A percentile compares a stretch with the other conserved stretches of the same genome.
Evolutionary conservation across 2,797 vertebrate genomes (phyloP).

Genomic region (Phrynocephalus guinanensis): DNA sequence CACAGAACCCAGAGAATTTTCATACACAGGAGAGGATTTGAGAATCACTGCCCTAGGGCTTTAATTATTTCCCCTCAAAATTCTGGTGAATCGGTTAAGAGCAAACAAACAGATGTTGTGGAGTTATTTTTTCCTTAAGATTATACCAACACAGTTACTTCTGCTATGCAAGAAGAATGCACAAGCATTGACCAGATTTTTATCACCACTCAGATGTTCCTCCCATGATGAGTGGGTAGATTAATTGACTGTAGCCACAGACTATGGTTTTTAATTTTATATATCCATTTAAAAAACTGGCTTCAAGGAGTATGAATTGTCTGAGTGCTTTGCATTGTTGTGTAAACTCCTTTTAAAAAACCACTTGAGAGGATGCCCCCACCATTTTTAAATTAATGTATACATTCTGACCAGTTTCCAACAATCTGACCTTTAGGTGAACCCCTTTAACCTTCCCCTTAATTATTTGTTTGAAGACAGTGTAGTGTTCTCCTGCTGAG

Average conservation of each 20-base stretch:
- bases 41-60: slow-evolving; percentile 21
- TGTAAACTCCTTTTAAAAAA: slow-evolving; percentile 73
- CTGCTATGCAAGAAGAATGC: slow-evolving; percentile 6
- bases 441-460: slow-evolving; percentile 94
- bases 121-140: slow-evolving; percentile 6
- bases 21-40: not conserved
- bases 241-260: slow-evolving; percentile 27
- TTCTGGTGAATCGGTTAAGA: slow-evolving; percentile 18
- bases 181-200: slow-evolving; percentile 32
- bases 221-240: slow-evolving; percentile 47
- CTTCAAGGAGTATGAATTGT: slow-evolving; percentile 68
- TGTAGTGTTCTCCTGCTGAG: slow-evolving; percentile 95
- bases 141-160: slow-evolving; percentile 4
- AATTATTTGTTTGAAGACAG: slow-evolving; percentile 99
- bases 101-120: slow-evolving; percentile 27
- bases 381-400: slow-evolving; percentile 85
- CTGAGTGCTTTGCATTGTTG: slow-evolving; percentile 76
- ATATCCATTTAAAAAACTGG: slow-evolving; percentile 50
- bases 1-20: not conserved
- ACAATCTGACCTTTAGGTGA: slow-evolving; percentile 93
- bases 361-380: slow-evolving; percentile 79
- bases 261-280: slow-evolving; percentile 39
- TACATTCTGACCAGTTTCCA: slow-evolving; percentile 96
- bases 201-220: slow-evolving; percentile 24
- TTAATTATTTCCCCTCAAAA: slow-evolving; percentile 42